Conservation (phyloP, 1,140 invertebrate species). For the Anoplophora glabripennis region DNA sequence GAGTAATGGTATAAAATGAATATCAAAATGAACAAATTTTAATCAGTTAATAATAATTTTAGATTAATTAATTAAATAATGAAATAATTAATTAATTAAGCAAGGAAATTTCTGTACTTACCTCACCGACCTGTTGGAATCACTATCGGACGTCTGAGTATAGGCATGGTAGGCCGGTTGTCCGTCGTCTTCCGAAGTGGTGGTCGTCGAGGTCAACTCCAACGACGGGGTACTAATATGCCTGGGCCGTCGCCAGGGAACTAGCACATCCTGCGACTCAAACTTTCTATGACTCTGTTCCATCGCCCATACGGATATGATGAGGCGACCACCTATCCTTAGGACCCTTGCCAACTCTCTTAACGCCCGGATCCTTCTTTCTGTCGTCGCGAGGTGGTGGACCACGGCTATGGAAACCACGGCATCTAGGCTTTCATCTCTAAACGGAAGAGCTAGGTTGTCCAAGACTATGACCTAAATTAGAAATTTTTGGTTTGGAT, state of each 20-base stretch:
- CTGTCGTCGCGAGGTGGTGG: slow-evolving; percentile 90
- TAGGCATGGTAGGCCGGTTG: slow-evolving; percentile 65
- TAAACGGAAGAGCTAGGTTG: slow-evolving; percentile 85
- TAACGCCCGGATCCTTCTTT: slow-evolving; percentile 81
- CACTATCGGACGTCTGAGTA: slow-evolving; percentile 62
- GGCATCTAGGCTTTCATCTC: slow-evolving; percentile 91
- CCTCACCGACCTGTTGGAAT: slow-evolving; percentile 51
- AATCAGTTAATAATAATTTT: too few species aligned
- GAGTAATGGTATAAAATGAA: too few species aligned
- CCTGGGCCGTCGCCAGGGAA: slow-evolving; percentile 85
- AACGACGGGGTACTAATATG: slow-evolving; percentile 64
- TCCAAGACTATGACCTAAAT: slow-evolving; percentile 81
- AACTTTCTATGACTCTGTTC: slow-evolving; percentile 81
- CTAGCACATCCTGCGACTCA: slow-evolving; percentile 89
- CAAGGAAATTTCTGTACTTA: slow-evolving; percentile 23
- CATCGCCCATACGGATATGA: slow-evolving; percentile 96
- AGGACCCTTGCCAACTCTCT: slow-evolving; percentile 84
- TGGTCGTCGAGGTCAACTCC: slow-evolving; percentile 61
- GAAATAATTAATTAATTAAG: too few species aligned
- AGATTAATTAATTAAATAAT: too few species aligned
- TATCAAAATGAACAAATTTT: not conserved
- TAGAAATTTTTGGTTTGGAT: not conserved
- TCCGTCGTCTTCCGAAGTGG: slow-evolving; percentile 57
- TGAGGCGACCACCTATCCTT: slow-evolving; percentile 84
- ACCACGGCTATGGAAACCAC: slow-evolving; percentile 92